These are phyloP conservation scores for Camarhynchus parvulus DNA, from an alignment of 2,113 vertebrate species.

Conservation along the genomic window DNA sequence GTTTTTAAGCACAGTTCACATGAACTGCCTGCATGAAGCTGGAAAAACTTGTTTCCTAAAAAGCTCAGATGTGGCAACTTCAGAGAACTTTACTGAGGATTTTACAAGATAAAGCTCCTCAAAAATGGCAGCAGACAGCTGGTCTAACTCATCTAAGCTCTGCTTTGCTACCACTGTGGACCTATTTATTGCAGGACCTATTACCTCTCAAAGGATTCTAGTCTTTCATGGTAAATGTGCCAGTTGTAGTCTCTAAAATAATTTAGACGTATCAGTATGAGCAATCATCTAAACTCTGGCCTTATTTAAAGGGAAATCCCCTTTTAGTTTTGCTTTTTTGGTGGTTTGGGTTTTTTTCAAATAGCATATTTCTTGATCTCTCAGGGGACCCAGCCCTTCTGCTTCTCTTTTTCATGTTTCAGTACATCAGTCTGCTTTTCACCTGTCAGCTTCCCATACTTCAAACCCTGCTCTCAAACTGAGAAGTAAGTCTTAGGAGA, in stretches of 20 bases:
- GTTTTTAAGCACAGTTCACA: neutral
- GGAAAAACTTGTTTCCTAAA: neutral
- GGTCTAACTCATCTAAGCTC: neutral
- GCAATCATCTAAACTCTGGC: neutral
- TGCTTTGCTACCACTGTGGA: neutral
- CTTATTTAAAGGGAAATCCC: neutral
- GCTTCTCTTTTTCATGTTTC: conserved; percentile 13
- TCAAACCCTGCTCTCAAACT: neutral
- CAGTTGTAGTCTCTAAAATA: neutral
- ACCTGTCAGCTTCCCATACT: neutral
- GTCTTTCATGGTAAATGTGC: neutral
- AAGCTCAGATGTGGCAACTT: neutral
- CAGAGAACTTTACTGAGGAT: neutral
- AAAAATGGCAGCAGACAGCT: neutral
- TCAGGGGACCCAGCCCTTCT: neutral
- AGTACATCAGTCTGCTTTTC: neutral
- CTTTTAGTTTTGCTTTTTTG: neutral
- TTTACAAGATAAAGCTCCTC: neutral
- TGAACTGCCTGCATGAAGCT: neutral
- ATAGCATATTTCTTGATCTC: neutral
- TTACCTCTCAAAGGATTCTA: neutral
- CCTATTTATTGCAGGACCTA: neutral
- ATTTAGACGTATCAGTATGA: neutral
- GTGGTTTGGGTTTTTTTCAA: neutral
- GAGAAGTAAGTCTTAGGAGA: neutral